These are phyloP conservation scores for Alectura lathami DNA, from an alignment of 2,113 vertebrate species.

Conservation along the genomic window DNA sequence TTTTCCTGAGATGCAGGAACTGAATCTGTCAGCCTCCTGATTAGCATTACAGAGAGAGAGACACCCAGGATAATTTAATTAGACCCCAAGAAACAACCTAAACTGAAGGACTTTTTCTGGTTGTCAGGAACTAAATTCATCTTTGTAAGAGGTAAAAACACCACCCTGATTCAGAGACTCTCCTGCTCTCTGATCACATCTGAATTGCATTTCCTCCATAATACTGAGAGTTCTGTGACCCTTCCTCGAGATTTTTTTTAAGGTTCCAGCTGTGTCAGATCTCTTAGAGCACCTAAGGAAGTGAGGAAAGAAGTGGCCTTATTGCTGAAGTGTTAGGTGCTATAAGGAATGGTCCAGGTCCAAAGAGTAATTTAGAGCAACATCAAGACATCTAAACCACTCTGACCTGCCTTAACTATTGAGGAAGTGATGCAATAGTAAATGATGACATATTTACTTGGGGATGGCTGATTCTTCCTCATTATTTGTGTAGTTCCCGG, in stretches of 20 bases:
- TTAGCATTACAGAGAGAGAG: conserved; percentile 17
- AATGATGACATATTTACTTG: background rate
- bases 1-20: conserved; percentile 42
- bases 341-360: background rate
- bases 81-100: conserved; percentile 53
- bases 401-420: background rate
- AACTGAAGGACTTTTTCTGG: conserved; percentile 55
- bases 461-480: background rate
- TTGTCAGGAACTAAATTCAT: conserved; percentile 37
- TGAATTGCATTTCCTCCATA: background rate
- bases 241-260: background rate
- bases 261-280: background rate
- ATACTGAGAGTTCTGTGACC: background rate
- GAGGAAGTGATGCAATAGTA: background rate
- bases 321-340: background rate
- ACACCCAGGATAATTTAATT: conserved; percentile 57
- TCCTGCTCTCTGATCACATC: background rate
- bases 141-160: conserved; percentile 25
- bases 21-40: conserved; percentile 47
- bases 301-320: background rate
- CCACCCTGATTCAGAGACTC: background rate
- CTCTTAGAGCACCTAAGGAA: background rate
- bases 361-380: background rate
- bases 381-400: background rate
- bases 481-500: background rate